phyloP scores from a whole-genome alignment of 2,888 invertebrate genomes.

The Rotaria sp. region DNA sequence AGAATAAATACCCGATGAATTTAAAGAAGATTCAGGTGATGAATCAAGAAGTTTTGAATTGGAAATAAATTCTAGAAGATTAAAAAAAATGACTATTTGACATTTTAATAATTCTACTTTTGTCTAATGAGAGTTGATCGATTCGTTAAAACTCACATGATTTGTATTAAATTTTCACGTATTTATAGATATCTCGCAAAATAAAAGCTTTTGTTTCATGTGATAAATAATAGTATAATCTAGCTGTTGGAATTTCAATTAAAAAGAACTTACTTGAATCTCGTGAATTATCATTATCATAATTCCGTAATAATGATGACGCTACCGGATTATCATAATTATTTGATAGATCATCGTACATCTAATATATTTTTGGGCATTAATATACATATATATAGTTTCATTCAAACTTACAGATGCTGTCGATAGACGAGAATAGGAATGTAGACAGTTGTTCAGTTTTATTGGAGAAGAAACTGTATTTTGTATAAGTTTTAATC shows the following conservation, averaged over 20 bases:
- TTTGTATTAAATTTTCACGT: too few relatives aligned
- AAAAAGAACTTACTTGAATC: background rate
- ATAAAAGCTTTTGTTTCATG: too few relatives aligned
- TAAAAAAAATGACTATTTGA: too few relatives aligned
- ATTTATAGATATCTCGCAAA: too few relatives aligned
- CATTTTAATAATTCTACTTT: too few relatives aligned
- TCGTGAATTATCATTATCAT: background rate
- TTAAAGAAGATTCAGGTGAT: background rate
- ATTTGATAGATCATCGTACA: background rate
- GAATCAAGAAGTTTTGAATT: background rate
- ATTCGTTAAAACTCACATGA: too few relatives aligned
- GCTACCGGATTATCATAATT: background rate
- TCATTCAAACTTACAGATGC: background rate
- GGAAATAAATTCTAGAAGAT: background rate
- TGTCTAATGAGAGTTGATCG: too few relatives aligned
- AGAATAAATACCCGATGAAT: constrained; percentile 18
- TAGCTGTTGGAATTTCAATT: background rate
- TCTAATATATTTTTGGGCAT: background rate
- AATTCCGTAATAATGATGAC: background rate
- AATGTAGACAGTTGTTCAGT: background rate
- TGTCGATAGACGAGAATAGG: background rate
- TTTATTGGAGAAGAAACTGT: background rate
- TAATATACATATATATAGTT: background rate
- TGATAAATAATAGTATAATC: too few relatives aligned
- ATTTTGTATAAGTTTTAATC: background rate